Evolutionary conservation across 2,888 invertebrate genomes (phyloP), one percentile per base, ranked within the genome.

Genomic region (Calliscelio sp.): DNA sequence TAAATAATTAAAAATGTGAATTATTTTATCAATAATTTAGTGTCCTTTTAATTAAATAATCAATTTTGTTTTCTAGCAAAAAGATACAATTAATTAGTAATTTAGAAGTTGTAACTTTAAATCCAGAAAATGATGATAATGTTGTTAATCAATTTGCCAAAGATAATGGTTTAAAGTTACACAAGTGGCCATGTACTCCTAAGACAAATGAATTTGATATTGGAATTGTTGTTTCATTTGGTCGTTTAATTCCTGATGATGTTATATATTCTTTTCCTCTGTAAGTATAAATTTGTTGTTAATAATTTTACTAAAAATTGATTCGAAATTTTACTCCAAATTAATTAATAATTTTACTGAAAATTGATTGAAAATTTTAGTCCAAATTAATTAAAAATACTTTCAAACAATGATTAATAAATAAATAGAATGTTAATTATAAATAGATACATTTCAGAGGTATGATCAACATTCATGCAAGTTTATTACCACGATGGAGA

Each of bases 181-280:
- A 96, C 87, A 91, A 94, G 81, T 98, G 98, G 98, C 96, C 96
- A 2, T 91, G 93, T 28, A 86, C 92, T 44, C 89, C 94, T 44
- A 86, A 90, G 8, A 89, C 93, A 65, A 90, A 94, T 70, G 44
- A 75, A 66, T 98, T 96, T 94, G 96, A 99, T 91, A 93, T 99
- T 81, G 99, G 99, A 4, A 93, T 99, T 61, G 97, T 99, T 28
- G 98, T 97, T 1, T 98, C 99, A 0, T 99, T 99, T 94, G 99
- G 99, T 0, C 96, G 98, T 91, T 94, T 99, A 82, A 97, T 99
- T 89, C 98, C 98, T 44, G 93, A 95, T 85, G 92, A 94, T 68
- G 92, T 98, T 0, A 97, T 99, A 32, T 93, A 95, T 8, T 94
- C 95, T 79, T 98, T 98, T 93, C 96, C 97, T 75, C 93, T 97